Conservation (phyloP, 2,797 vertebrate species). For the Anas bahamensis region DNA sequence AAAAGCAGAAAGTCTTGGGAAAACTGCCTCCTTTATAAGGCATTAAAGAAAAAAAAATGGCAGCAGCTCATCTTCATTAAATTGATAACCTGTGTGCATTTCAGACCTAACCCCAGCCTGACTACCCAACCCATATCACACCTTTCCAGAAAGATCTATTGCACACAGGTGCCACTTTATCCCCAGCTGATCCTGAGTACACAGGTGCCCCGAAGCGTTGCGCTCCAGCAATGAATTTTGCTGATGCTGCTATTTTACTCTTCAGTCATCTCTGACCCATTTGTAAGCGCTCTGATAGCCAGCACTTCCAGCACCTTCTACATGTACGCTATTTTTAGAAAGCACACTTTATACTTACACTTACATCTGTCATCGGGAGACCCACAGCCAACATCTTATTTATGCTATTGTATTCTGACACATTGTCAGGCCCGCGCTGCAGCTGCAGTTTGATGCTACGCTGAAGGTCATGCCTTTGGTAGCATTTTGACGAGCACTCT, state of each 20-base stretch:
- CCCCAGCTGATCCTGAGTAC: neutral
- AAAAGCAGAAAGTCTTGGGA: neutral
- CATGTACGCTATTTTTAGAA: conserved; percentile 64
- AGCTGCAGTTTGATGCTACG: conserved; percentile 3
- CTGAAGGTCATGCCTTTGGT: conserved; percentile 39
- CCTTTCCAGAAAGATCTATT: neutral
- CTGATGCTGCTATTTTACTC: conserved; percentile 17
- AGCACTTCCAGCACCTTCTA: conserved; percentile 49
- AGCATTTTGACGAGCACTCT: neutral
- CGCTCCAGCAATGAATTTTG: neutral
- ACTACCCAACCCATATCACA: neutral
- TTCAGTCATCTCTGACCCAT: neutral
- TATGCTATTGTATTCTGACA: conserved; percentile 62
- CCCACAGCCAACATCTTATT: conserved; percentile 42
- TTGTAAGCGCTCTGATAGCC: conserved; percentile 2
- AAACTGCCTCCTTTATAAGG: neutral
- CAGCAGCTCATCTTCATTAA: neutral
- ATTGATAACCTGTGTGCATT: neutral
- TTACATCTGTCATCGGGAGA: conserved; percentile 64
- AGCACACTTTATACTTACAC: conserved; percentile 36
- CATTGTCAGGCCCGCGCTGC: neutral
- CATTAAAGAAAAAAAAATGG: neutral
- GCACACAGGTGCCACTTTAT: neutral
- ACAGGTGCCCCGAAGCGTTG: neutral
- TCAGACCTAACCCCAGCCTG: neutral